Conservation (phyloP, 2,797 vertebrate species). For the Crenuchus spilurus region DNA sequence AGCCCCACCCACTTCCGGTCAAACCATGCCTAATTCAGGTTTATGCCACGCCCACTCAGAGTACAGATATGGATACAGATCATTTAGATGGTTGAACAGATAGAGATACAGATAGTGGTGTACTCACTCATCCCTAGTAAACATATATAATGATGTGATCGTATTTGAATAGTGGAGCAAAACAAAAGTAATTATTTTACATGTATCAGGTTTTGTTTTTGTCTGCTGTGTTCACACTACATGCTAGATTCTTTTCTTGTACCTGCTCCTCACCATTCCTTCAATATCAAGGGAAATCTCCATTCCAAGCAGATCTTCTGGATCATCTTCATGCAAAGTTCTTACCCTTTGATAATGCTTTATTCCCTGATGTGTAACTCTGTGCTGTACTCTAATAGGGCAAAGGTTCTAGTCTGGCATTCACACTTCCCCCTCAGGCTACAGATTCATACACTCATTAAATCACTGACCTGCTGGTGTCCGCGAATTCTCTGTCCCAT, state of each 20-base stretch:
- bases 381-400: not conserved
- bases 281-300: not conserved
- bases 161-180: no score
- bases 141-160: no score
- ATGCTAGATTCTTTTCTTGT: no score
- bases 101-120: no score
- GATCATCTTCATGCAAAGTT: not conserved
- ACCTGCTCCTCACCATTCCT: not conserved
- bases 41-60: no score
- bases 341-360: not conserved
- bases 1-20: no score
- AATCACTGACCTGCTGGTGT: conserved; percentile 8
- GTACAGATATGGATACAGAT: no score
- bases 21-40: no score
- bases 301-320: not conserved
- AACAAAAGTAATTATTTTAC: no score
- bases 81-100: no score
- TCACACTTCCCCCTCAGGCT: not conserved
- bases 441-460: not conserved
- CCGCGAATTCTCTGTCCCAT: not conserved
- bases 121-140: no score
- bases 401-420: not conserved
- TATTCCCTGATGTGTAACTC: not conserved
- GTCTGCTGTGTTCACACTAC: not conserved
- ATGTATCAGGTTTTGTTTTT: not conserved